Percentiles rank a stretch among this genome's conserved stretches.
Evolutionary conservation across 2,797 vertebrate genomes (phyloP).

Genomic region (Phataginus tetradactyla): DNA sequence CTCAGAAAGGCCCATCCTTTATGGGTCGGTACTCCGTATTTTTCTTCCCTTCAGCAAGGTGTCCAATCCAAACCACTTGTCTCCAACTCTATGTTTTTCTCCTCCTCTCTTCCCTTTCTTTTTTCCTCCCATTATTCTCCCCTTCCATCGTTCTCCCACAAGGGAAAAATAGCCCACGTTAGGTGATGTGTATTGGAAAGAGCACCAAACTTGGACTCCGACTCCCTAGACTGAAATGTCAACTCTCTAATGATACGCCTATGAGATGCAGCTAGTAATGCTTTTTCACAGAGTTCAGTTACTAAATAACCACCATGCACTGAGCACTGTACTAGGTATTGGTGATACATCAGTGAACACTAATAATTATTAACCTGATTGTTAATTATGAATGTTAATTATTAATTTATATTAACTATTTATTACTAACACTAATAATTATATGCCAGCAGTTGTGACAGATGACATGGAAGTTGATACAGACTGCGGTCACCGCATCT

Average conservation of each 20-base stretch:
- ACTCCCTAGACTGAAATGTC: background rate
- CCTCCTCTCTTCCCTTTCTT: background rate
- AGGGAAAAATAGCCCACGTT: background rate
- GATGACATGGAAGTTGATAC: background rate
- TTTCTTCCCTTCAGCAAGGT: background rate
- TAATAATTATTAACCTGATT: background rate
- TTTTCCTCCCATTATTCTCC: background rate
- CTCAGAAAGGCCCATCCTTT: background rate
- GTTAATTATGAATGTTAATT: too few relatives aligned
- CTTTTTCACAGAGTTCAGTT: slow-evolving; percentile 40
- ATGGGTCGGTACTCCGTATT: background rate
- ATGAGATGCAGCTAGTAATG: slow-evolving; percentile 6
- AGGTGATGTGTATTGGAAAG: background rate
- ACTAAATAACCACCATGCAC: background rate
- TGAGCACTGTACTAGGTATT: background rate
- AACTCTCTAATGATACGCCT: background rate
- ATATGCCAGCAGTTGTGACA: background rate
- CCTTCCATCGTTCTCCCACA: background rate
- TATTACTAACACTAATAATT: background rate
- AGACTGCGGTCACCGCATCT: background rate
- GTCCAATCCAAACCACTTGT: background rate
- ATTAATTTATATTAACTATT: too few relatives aligned
- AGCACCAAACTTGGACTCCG: background rate
- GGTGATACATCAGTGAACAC: background rate
- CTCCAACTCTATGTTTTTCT: background rate